Base-by-base conservation (phyloP, 2,888 invertebrate genomes). In the Calameuta filiformis region DNA sequence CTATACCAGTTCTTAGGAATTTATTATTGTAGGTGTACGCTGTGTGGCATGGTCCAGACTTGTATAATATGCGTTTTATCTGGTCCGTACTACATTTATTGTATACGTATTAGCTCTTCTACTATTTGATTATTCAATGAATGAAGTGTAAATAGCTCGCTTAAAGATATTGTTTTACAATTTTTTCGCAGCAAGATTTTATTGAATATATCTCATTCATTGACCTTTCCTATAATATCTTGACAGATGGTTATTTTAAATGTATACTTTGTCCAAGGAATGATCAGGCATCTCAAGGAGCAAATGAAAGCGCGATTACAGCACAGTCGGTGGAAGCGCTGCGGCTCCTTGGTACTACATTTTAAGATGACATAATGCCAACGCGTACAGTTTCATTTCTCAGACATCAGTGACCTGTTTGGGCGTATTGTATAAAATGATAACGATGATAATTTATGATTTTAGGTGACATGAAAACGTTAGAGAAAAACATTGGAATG, bases 311-410 rank as follows among this genome's bases (percentile, higher is more conserved):
- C 73, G 76, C 40, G 56, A 30, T 75, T 76, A 77, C 79, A 73
- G 11, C 68, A 77, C 81, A 76, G 77, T 78, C 77, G 74, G 68
- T 34, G 80, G 83, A 77, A 80, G 85, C 79, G 68, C 76, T 68
- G 76, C 81, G 84, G 77, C 77, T 69, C 77, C 79, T 79, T 75
- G 83, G 85, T 80, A 82, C 83, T 85, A 82, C 84, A 84, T 86
- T 83, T 80, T 75, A 77, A 82, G 78, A 78, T 85, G 85, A 84
- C 83, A 84, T 83, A 83, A 83, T 31, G 23, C 71, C 56, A 56
- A 56, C 56, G 56, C 56, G 56, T 56, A 56, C 23, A 23, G 23
- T 56, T 15, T 56, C 56, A 56, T 56, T 56, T 56, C 56, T 56
- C 2, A 0, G 23, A 56, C 23, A 23, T 15, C 23, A 56, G 9